Evolutionary conservation across 2,888 invertebrate species (phyloP), one percentile per base, ranked within the genome.

Genomic region (Erebia ligea): DNA sequence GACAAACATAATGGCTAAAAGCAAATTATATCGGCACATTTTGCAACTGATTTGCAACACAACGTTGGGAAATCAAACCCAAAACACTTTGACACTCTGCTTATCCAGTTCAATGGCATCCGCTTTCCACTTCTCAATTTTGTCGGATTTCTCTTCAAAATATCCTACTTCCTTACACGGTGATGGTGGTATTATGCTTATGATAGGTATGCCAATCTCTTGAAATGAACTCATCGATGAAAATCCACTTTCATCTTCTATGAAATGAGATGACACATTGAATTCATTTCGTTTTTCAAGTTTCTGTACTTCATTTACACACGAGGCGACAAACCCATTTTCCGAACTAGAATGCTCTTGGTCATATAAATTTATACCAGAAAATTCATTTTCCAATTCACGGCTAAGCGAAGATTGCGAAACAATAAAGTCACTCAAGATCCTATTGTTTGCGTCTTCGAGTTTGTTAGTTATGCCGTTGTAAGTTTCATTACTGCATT

Each of bases 151-250:
- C 48, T 86, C 87, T 62, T 88, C 86, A 71, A 87, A 80, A 73
- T 84, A 91, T 13, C 80, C 83, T n/a, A 90, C 83, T 79, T 92
- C 91, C 78, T 92, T 90, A 70, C 89, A 87, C 15, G 92, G 92
- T 25, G 92, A 91, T 71, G 92, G 92, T 76, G 92, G 92, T 81
- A 91, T 92, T 69, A 92, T 89, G 74, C 89, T 92, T 83, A 93
- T 93, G 65, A 93, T 90, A 17, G 96, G 96, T 80, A 97, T 91
- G 13, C 97, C 97, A 62, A 97, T 95, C 82, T 97, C 97, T 88
- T 97, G 97, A 84, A 97, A 97, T 9, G 97, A 97, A 85, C 95
- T 97, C 94, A 97, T 96, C 10, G 97, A 97, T 15, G 97, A 97
- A 87, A 97, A 97, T 42, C 97, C 97, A 82, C 97, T 97, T 86